Conservation (phyloP, 2,888 invertebrate species). For the Drosophila paramelanica region DNA sequence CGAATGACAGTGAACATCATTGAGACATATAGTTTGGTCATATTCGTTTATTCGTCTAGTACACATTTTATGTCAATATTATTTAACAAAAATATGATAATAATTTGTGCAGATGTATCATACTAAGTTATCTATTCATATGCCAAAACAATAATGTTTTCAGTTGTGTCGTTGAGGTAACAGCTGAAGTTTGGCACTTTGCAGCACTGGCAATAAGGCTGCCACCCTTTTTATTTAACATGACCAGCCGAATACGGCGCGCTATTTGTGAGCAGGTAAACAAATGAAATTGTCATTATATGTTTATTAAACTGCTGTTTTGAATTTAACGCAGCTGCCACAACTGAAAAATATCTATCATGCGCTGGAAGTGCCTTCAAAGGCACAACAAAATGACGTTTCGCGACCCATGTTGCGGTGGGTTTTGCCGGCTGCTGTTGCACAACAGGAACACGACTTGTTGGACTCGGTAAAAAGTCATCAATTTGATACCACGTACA, state of each 20-base stretch:
- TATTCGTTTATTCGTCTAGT: not conserved
- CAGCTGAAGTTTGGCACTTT: conserved; percentile 7
- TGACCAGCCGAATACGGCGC: conserved; percentile 76
- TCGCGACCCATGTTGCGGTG: conserved; percentile 68
- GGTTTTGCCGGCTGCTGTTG: conserved; percentile 64
- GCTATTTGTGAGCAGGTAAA: conserved; percentile 81
- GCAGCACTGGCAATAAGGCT: conserved; percentile 25
- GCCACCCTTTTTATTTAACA: conserved; percentile 41
- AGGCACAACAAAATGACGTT: conserved; percentile 43
- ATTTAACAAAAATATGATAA: not conserved
- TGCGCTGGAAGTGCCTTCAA: conserved; percentile 72
- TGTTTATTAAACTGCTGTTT: not conserved
- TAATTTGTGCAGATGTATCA: not conserved
- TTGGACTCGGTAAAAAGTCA: conserved; percentile 49
- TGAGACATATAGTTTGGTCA: not conserved
- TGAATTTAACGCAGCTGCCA: conserved; percentile 57
- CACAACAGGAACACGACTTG: conserved; percentile 63
- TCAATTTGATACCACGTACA: conserved; percentile 52
- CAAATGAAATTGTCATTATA: not conserved
- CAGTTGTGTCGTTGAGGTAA: not conserved
- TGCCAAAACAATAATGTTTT: too few species aligned
- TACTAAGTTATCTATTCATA: not conserved
- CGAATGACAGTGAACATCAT: not conserved
- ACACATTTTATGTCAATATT: too few species aligned
- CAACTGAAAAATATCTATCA: conserved; percentile 65